Base-by-base conservation (phyloP, 2,888 invertebrate genomes). In the Trichopoda pennipes region DNA sequence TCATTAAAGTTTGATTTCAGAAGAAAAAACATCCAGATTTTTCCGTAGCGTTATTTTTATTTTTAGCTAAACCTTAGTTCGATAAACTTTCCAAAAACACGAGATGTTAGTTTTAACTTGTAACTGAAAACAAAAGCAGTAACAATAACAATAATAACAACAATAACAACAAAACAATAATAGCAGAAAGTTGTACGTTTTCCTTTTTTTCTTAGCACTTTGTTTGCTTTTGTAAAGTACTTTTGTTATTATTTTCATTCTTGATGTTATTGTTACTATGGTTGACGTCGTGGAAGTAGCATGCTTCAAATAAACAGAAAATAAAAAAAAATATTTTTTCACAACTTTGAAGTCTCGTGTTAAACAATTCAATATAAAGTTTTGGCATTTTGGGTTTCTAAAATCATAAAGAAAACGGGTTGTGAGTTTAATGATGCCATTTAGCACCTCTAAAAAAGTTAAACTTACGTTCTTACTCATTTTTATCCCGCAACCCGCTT, bases 21-120 rank as follows among this genome's bases (percentile, higher is more conserved):
- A 23, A 21, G 63, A 63, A 19, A 56, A 63, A 53, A 56, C 35
- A 17, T 38, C 17, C 12, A 6, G 19, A 19, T 12, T 47, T 69
- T 44, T 56, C 21, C 32, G 35, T 7, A 28, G 10, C 8, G 7
- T 47, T 53, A 1, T 44, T 17, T 64, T 72, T 56, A 64, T 61
- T 68, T 72, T 64, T 49, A 60, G 21, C 35, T 47, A 74, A 69
- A 74, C 61, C 60, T 58, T 80, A 81, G 58, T 44, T 66, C 80
- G 79, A 81, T 81, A 84, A 81, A 83, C 75, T 75, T 81, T 64
- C 70, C 64, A 61, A 83, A 83, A 83, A 83, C 84, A 83, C 81
- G 84, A 84, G 77, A 79, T 84, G 83, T 83, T 83, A 79, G 81
- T 80, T 84, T 81, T 80, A 81, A 81, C 61, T 82, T 77, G 61